These are phyloP conservation scores for Sarcophaga rosellei DNA, from an alignment of 2,888 invertebrate species.

Conservation along the genomic window DNA sequence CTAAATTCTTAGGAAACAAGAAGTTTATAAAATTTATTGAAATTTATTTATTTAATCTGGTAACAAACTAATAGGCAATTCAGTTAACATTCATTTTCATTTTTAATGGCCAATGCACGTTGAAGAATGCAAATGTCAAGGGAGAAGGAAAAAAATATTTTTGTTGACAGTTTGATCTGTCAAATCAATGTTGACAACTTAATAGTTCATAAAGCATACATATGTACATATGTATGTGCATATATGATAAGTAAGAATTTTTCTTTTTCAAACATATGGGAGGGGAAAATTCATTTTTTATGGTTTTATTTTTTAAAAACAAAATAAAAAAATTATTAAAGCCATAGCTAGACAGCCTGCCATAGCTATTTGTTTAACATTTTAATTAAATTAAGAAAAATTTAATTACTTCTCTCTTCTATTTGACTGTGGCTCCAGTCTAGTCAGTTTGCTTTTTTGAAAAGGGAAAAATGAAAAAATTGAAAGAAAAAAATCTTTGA, in stretches of 20 bases:
- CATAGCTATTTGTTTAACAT: not conserved
- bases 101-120: not conserved
- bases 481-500: not conserved
- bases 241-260: not conserved
- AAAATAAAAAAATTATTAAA: conserved; percentile 3
- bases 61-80: not conserved
- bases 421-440: not conserved
- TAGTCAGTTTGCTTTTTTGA: not conserved
- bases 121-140: not conserved
- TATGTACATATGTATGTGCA: not conserved
- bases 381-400: not conserved
- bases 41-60: not conserved
- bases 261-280: conserved; percentile 4
- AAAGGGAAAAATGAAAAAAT: too few relatives aligned
- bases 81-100: not conserved
- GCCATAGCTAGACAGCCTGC: too few relatives aligned
- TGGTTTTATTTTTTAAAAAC: not conserved
- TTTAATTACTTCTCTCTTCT: not conserved
- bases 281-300: conserved; percentile 38
- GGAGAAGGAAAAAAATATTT: conserved; percentile 26
- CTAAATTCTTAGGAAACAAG: not conserved
- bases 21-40: conserved; percentile 5
- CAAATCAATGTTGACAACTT: conserved; percentile 70
- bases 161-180: conserved; percentile 65
- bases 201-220: conserved; percentile 67